A percentile compares a stretch with the other conserved stretches of the same genome.
Conservation (phyloP, 2,797 vertebrate species). For the Epinephelus malabaricus region DNA sequence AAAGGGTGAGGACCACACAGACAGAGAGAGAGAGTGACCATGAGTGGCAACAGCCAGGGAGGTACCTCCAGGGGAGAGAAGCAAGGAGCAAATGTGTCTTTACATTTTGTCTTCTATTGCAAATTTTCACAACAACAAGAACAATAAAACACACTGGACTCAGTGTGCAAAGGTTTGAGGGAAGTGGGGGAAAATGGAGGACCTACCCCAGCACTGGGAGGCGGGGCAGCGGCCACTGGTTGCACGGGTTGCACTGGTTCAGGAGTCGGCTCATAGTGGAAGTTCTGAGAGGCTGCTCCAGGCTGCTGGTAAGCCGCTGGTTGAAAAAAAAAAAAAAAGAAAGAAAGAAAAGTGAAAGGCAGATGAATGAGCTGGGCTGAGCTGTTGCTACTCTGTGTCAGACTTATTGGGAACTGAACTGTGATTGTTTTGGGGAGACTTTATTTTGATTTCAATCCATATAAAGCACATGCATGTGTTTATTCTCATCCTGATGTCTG, state of each 20-base stretch:
- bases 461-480: not conserved
- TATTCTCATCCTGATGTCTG: not conserved
- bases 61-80: too few relatives aligned
- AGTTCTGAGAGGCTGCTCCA: conserved; percentile 79
- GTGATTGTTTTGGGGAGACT: not conserved
- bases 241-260: conserved; percentile 82
- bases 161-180: too few relatives aligned
- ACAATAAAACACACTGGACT: too few relatives aligned
- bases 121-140: too few relatives aligned
- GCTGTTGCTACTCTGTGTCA: not conserved
- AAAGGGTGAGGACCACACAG: too few relatives aligned
- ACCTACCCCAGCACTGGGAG: conserved; percentile 81
- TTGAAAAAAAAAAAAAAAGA: not conserved
- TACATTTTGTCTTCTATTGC: too few relatives aligned
- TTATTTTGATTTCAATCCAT: not conserved
- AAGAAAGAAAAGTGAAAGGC: not conserved
- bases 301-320: conserved; percentile 75
- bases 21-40: too few relatives aligned
- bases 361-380: not conserved
- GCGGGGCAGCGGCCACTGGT: conserved; percentile 78
- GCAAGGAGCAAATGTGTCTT: too few relatives aligned
- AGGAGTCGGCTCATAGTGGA: conserved; percentile 78
- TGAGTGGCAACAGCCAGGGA: too few relatives aligned
- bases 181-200: too few relatives aligned
- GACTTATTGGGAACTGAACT: not conserved